A percentile compares a stretch with the other conserved stretches of the same genome.
phyloP scores from a whole-genome alignment of 2,113 vertebrate genomes.

The Gallinago media region DNA sequence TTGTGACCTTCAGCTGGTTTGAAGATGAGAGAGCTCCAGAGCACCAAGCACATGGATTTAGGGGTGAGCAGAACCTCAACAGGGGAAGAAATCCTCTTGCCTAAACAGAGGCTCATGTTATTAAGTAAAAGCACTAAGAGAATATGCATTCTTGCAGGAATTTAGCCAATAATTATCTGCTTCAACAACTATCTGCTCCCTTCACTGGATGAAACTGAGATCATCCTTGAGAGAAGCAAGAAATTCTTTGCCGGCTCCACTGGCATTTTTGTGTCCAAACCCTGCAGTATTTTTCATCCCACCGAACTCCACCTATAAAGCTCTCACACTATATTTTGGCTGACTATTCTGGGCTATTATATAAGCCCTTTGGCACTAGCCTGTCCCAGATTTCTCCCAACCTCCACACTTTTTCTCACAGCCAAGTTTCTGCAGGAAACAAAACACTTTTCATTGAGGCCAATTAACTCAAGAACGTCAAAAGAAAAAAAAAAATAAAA shows the following conservation, averaged over 20 bases:
- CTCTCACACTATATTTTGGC: slow-evolving; percentile 46
- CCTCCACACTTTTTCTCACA: slow-evolving; percentile 36
- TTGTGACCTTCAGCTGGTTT: neutral
- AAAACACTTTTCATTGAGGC: slow-evolving; percentile 69
- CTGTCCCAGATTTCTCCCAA: slow-evolving; percentile 44
- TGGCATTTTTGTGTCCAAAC: neutral
- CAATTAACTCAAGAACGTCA: slow-evolving; percentile 66
- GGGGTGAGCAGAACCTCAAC: neutral
- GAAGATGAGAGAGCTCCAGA: neutral
- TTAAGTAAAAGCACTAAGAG: neutral
- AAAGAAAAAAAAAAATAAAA: slow-evolving; percentile 30
- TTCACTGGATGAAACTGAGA: neutral
- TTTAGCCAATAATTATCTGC: neutral
- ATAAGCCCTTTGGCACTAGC: slow-evolving; percentile 48
- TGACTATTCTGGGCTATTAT: slow-evolving; percentile 21
- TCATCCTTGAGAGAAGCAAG: neutral
- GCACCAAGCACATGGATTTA: neutral
- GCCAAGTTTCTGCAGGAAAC: slow-evolving; percentile 69
- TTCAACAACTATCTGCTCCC: neutral
- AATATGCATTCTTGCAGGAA: neutral
- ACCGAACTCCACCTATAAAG: neutral
- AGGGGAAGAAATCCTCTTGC: neutral
- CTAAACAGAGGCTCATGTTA: neutral
- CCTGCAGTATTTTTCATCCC: neutral
- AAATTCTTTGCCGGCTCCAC: neutral